These are phyloP conservation scores for Pyrochroa serraticornis DNA, from an alignment of 2,888 invertebrate genomes.

Conservation along the genomic window DNA sequence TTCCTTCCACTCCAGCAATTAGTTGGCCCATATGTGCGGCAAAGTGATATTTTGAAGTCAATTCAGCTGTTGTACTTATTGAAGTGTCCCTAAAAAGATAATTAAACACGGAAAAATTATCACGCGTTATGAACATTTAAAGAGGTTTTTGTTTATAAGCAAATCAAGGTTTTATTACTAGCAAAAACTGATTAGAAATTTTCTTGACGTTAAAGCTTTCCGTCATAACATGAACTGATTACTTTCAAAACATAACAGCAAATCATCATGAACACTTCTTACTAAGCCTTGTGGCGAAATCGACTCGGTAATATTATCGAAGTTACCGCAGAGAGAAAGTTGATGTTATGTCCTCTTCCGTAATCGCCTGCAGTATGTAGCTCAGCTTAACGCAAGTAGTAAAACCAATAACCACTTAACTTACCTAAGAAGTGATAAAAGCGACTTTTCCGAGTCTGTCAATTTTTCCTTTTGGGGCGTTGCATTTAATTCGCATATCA, in stretches of 20 bases:
- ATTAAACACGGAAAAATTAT: conserved; percentile 1
- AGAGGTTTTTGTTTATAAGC: not conserved
- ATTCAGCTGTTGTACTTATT: conserved; percentile 66
- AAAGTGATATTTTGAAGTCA: conserved; percentile 69
- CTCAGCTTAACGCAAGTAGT: conserved; percentile 2
- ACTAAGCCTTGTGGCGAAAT: conserved; percentile 25
- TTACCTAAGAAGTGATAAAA: conserved; percentile 68
- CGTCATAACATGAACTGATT: not conserved
- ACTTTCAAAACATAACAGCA: too few species aligned
- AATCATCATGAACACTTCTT: not conserved
- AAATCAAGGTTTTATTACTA: not conserved
- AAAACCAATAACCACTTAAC: conserved; percentile 14
- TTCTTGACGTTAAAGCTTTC: not conserved
- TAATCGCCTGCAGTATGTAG: conserved; percentile 42
- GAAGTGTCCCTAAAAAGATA: conserved; percentile 64
- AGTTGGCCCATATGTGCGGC: conserved; percentile 74
- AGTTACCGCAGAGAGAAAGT: conserved; percentile 39
- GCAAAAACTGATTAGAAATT: too few species aligned
- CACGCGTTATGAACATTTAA: not conserved
- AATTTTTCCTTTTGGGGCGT: conserved; percentile 65
- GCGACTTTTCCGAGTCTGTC: conserved; percentile 66
- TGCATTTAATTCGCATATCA: conserved; percentile 70
- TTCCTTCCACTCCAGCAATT: conserved; percentile 68
- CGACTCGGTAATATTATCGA: conserved; percentile 25
- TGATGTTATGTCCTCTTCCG: conserved; percentile 41